A percentile compares a stretch with the other conserved stretches of the same genome.
Conservation (phyloP, 1,140 invertebrate genomes). For the Potamilus streckersoni region DNA sequence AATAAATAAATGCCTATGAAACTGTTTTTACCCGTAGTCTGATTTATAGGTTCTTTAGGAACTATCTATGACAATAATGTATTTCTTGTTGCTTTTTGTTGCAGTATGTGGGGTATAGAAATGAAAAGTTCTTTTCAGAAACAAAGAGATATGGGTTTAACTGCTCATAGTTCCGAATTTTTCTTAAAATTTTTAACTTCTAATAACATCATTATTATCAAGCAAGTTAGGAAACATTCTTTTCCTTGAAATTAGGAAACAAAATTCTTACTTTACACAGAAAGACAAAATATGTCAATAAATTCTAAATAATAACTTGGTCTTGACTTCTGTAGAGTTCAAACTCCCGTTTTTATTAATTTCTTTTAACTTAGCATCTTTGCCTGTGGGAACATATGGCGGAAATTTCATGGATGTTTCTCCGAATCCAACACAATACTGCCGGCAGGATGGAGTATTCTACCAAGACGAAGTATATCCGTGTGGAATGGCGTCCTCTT, state of each 20-base stretch:
- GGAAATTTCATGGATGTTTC: conserved; percentile 58
- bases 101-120: no score
- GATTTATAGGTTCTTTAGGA: no score
- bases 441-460: conserved; percentile 42
- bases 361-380: conserved; percentile 34
- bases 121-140: no score
- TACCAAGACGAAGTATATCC: conserved; percentile 45
- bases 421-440: conserved; percentile 40
- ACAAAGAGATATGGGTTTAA: no score
- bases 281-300: background rate
- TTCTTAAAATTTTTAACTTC: no score
- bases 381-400: conserved; percentile 46
- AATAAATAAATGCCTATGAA: background rate
- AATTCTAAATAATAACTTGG: background rate
- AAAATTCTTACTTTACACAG: background rate
- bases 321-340: background rate
- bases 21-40: no score
- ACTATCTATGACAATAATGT: no score
- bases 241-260: background rate
- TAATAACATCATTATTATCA: no score
- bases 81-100: no score
- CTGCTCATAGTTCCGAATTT: no score
- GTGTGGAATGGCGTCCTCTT: conserved; percentile 28
- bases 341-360: background rate
- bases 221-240: background rate